These are phyloP conservation scores for Palythoa caribaeorum DNA, from an alignment of 92 coral and sea anemone genomes.

Conservation along the genomic window DNA sequence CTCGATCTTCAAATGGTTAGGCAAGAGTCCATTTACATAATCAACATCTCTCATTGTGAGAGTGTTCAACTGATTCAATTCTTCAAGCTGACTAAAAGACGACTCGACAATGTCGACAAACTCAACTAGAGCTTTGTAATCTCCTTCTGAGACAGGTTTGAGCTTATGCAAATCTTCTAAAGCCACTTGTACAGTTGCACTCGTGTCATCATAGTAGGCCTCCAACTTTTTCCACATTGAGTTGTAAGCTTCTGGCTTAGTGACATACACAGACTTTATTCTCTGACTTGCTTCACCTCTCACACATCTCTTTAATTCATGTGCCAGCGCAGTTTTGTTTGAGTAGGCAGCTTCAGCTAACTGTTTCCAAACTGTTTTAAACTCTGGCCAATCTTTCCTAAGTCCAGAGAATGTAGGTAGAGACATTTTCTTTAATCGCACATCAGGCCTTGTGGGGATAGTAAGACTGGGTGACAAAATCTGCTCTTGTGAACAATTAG, in stretches of 20 bases:
- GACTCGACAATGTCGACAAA: slow-evolving; percentile 74
- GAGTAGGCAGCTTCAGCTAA: slow-evolving; percentile 53
- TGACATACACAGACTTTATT: slow-evolving; percentile 73
- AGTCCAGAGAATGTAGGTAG: slow-evolving; percentile 62
- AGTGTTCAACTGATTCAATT: slow-evolving; percentile 18
- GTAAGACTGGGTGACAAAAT: neutral
- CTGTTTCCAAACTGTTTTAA: slow-evolving; percentile 68
- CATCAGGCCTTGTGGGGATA: neutral
- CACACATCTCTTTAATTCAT: slow-evolving; percentile 67
- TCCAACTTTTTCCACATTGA: slow-evolving; percentile 48
- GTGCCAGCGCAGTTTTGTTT: slow-evolving; percentile 65
- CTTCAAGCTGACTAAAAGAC: slow-evolving; percentile 58
- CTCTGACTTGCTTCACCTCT: slow-evolving; percentile 59
- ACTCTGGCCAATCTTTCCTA: slow-evolving; percentile 75
- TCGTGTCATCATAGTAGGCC: slow-evolving; percentile 61
- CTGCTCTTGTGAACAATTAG: neutral
- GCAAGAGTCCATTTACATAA: slow-evolving; percentile 53
- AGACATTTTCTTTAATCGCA: slow-evolving; percentile 61
- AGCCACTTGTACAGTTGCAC: slow-evolving; percentile 75
- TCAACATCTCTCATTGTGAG: slow-evolving; percentile 41
- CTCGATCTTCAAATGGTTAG: slow-evolving; percentile 61
- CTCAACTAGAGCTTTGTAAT: slow-evolving; percentile 60
- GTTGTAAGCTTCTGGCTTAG: slow-evolving; percentile 76
- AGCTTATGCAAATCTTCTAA: slow-evolving; percentile 61
- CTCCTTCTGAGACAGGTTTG: slow-evolving; percentile 60